Evolutionary conservation across 64 coral and sea anemone species (phyloP), one percentile per base, ranked within the genome.

Genomic region (Montipora efflorescens): DNA sequence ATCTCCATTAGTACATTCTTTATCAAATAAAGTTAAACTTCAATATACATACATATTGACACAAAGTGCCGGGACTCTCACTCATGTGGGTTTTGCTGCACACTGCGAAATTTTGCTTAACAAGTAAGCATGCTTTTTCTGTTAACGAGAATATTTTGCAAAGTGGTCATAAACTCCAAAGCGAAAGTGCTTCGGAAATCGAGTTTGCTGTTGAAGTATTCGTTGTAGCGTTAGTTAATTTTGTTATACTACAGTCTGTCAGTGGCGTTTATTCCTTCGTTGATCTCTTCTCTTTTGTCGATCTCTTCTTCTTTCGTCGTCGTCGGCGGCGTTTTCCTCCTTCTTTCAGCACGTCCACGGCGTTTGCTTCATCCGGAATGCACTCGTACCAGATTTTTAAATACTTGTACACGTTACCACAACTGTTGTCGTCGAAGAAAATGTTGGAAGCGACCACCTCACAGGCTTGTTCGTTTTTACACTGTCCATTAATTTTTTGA

Each of bases 21-120:
- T 98, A 98, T 98, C 93, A 98, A 98, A 98, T 98, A 89, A 98
- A 98, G 92, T 88, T 87, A 96, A 96, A 89, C 80, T 98, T 90
- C 96, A 98, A 98, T 98, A 98, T 98, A 98, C 96, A 98, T 98
- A 98, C 96, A 98, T 98, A 92, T 98, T 91, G 90, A 92, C 93
- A 94, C 92, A 95, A 86, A 91, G 82, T 73, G 81, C 44, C 75
- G 68, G 79, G 46, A 98, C 82, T 83, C 80, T 85, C 72, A 95
- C 79, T 84, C 20, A 81, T 90, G 71, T 88, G 93, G 78, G 66
- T 98, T 59, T 72, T 82, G 82, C 82, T 94, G 91, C 84, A 91
- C 93, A 95, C 88, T 81, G 90, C 87, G 82, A 87, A 90, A 95
- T 58, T 90, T 90, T 89, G 96, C 96, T 98, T 90, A 88, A 95